Base-by-base conservation (phyloP, 2,797 vertebrate species). In the Amniataba percoides region DNA sequence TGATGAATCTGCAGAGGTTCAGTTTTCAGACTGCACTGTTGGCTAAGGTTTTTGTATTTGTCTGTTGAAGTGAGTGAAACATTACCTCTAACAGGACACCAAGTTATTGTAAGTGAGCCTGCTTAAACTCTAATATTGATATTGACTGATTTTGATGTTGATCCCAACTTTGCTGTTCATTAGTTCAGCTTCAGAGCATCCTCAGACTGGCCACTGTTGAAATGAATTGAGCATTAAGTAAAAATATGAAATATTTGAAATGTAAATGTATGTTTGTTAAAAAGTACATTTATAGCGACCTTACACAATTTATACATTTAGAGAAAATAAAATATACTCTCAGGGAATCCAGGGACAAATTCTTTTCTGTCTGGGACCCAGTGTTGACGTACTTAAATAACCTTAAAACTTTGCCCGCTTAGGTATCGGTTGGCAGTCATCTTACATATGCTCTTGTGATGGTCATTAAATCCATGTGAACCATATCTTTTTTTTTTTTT, bases 21-120 rank as follows among this genome's bases (percentile, higher is more conserved):
- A 18, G 45, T 53, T 65, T 40, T 71, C 43, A 42, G 60, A 49
- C 15, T 69, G 57, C 36, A 73, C 23, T 39, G 19, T 53, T 57
- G 27, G 62, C 46, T 8, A n/a, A 58, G 62, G 61, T 60, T n/a
- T n/a, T n/a, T 49, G 14, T 25, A n/a, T 51, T 56, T 65, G 49
- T 71, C 63, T 65, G 60, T 18, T 27, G 21, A 27, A 42, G 31
- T 13, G 12, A 36, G 4, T 9, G 19, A 63, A 39, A 52, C 14
- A 39, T 42, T n/a, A 63, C 21, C 45, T 77, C 42, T 67, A 14
- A 8, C 34, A 68, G 7, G 45, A 71, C 58, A 7, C 39, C 19
- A 36, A 73, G 31, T 14, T 25, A 23, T 31, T 9, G 65, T 21
- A 52, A 46, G n/a, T 42, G 6, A 61, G 52, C 10, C 14, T 43